Conservation (phyloP, 1,140 invertebrate species). For the Teleopsis dalmanni region DNA sequence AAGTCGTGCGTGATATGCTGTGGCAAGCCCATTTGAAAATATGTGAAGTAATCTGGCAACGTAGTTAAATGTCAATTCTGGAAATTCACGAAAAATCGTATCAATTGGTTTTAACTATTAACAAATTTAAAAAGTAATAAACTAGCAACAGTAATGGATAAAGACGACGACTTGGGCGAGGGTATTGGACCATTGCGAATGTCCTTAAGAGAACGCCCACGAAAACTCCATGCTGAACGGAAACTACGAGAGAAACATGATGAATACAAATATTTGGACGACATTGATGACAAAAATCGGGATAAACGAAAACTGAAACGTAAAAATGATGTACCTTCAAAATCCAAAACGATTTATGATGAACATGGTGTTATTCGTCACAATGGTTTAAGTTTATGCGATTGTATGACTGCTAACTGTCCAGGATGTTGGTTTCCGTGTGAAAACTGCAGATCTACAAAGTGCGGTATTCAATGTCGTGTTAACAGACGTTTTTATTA, state of each 20-base stretch:
- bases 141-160: no score
- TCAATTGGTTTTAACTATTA: no score
- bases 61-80: no score
- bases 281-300: constrained; percentile 26
- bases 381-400: constrained; percentile 29
- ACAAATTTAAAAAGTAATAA: no score
- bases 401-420: constrained; percentile 33
- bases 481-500: constrained; percentile 35
- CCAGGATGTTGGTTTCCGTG: constrained; percentile 34
- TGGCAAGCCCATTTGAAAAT: no score
- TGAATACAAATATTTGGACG: constrained; percentile 20
- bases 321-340: constrained; percentile 7
- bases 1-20: no score
- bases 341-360: constrained; percentile 23
- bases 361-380: constrained; percentile 28
- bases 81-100: no score
- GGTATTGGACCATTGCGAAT: constrained; percentile 10
- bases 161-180: constrained; percentile 4
- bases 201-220: constrained; percentile 13
- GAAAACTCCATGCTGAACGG: constrained; percentile 10
- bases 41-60: no score
- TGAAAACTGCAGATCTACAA: constrained; percentile 25
- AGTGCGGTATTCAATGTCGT: constrained; percentile 33
- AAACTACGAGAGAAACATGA: constrained; percentile 8
- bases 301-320: constrained; percentile 24